A percentile compares a stretch with the other conserved stretches of the same genome.
These are phyloP conservation scores for Rhodophaea formosa DNA, from an alignment of 2,888 invertebrate genomes.

Conservation along the genomic window DNA sequence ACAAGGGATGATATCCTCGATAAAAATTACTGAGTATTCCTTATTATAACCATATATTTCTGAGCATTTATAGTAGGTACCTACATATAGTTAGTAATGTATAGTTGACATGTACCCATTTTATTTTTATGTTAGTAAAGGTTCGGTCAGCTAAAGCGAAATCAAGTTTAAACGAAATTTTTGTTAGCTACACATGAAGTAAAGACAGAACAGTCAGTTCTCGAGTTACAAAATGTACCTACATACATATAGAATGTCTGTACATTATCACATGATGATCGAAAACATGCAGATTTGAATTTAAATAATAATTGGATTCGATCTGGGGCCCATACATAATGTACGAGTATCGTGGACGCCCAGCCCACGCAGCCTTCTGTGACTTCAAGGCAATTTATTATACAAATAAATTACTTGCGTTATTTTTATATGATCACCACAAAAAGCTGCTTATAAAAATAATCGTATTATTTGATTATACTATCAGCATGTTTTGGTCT, in stretches of 20 bases:
- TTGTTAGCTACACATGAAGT: too few relatives aligned
- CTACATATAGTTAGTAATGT: too few relatives aligned
- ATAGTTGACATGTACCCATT: too few relatives aligned
- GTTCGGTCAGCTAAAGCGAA: too few relatives aligned
- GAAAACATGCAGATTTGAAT: background rate
- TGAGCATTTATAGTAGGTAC: too few relatives aligned
- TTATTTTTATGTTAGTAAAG: too few relatives aligned
- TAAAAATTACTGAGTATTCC: too few relatives aligned
- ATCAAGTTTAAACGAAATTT: too few relatives aligned
- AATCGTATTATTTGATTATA: background rate
- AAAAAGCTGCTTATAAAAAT: slow-evolving; percentile 4
- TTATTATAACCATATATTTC: too few relatives aligned
- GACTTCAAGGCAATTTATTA: slow-evolving; percentile 8
- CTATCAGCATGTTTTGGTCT: background rate
- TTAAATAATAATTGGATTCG: slow-evolving; percentile 4
- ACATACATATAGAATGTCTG: background rate
- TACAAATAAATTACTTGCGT: slow-evolving; percentile 1
- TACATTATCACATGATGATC: background rate
- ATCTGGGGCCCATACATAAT: background rate
- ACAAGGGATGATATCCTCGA: too few relatives aligned
- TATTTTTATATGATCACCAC: background rate
- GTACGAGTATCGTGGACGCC: background rate
- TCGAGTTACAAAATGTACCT: background rate
- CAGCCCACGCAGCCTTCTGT: background rate
- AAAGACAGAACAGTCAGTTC: too few relatives aligned